Evolutionary conservation across 2,888 invertebrate genomes (phyloP).

Genomic region (Arctia plantaginis): DNA sequence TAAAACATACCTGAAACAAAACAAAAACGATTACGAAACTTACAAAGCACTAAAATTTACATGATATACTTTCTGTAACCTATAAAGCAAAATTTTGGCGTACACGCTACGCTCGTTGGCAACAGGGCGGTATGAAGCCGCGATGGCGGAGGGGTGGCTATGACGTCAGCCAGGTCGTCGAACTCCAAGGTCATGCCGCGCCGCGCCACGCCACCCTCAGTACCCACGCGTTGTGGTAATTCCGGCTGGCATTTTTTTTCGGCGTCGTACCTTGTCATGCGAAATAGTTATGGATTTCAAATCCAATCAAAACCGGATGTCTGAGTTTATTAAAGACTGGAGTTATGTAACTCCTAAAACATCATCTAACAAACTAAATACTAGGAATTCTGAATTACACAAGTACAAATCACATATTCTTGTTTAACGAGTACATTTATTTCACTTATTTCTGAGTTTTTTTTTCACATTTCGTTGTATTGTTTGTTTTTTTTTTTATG

Average conservation of each 20-base stretch:
- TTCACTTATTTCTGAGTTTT: too few species aligned
- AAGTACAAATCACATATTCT: neutral
- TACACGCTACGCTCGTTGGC: constrained; percentile 54
- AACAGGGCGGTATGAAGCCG: constrained; percentile 59
- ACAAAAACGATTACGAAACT: constrained; percentile 35
- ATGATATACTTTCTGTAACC: constrained; percentile 39
- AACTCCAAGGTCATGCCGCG: constrained; percentile 60
- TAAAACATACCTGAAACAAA: constrained; percentile 53
- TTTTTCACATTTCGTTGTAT: too few species aligned
- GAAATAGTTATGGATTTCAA: neutral
- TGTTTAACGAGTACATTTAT: neutral
- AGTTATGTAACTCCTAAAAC: neutral
- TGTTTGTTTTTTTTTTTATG: too few species aligned
- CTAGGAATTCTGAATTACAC: neutral
- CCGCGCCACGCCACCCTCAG: constrained; percentile 50
- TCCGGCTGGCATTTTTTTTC: neutral
- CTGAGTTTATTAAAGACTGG: neutral
- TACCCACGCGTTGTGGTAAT: constrained; percentile 36
- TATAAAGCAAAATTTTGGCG: constrained; percentile 48
- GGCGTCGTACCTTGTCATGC: neutral
- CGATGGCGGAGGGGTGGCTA: constrained; percentile 37
- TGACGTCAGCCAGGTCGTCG: constrained; percentile 72
- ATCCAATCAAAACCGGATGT: neutral
- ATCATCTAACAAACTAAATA: neutral
- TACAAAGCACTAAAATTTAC: constrained; percentile 14